A percentile compares a stretch with the other conserved stretches of the same genome.
Evolutionary conservation across 2,797 vertebrate genomes (phyloP).

Genomic region (Zenarchopterus dispar): DNA sequence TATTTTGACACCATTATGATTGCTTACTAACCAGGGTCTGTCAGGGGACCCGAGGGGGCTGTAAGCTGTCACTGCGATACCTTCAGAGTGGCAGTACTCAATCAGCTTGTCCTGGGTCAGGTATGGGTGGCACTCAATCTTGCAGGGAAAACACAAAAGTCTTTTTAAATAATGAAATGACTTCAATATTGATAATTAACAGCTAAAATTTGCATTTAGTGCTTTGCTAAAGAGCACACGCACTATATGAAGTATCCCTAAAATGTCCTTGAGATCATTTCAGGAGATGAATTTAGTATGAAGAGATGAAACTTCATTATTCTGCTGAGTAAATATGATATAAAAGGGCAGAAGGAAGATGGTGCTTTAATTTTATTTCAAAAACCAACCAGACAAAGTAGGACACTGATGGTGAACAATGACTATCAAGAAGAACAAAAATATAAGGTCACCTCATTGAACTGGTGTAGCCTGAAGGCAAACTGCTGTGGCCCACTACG

Average conservation of each 20-base stretch:
- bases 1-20: not conserved
- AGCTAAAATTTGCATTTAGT: too few relatives aligned
- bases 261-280: not conserved
- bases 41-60: conserved; percentile 92
- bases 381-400: conserved; percentile 8
- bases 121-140: conserved; percentile 93
- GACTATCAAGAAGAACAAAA: conserved; percentile 35
- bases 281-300: not conserved
- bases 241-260: too few relatives aligned
- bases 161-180: not conserved
- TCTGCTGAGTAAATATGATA: not conserved
- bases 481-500: conserved; percentile 22
- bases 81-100: conserved; percentile 86
- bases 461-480: conserved; percentile 48
- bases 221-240: too few relatives aligned
- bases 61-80: conserved; percentile 89
- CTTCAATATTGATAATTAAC: too few relatives aligned
- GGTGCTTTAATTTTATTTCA: conserved; percentile 37
- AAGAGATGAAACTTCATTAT: not conserved
- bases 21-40: conserved; percentile 85
- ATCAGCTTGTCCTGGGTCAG: conserved; percentile 89
- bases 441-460: conserved; percentile 58
- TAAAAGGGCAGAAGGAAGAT: conserved; percentile 9
- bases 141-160: conserved; percentile 15
- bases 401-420: conserved; percentile 33